Base-by-base conservation (phyloP, 1,140 invertebrate species). In the Hyles euphorbiae region DNA sequence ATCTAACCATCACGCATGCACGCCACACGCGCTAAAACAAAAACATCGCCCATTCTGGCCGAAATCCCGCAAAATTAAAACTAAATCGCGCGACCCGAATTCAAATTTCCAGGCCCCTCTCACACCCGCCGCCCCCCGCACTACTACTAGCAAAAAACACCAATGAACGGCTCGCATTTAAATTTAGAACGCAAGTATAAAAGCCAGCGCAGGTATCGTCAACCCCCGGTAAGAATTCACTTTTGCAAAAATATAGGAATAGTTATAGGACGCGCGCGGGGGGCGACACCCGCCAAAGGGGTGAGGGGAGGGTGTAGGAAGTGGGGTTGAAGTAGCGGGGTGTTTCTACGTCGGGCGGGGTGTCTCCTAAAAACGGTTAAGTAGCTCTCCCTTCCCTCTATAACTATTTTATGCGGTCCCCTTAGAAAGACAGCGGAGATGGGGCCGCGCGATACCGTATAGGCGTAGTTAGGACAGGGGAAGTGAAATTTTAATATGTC, bases 371-470 rank as follows among this genome's bases (percentile, higher is more conserved):
- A 88, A 88, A 88, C 83, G 82, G 83, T 85, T 88, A 87, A 88
- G 85, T 86, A 86, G 85, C 85, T 81, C 79, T 82, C 81, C 72
- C 80, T 83, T 70, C 83, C 78, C 82, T 80, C 77, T 83, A 86
- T 86, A 87, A 88, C 85, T 88, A 88, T 87, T 88, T 88, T 88
- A 88, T 88, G 79, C 71, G 81, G 85, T 88, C 83, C 85, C 85
- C 83, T 87, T 81, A 85, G 81, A 88, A 88, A 88, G 85, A 88
- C 81, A 82, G 78, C 74, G 74, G 71, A 81, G 82, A 81, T 83
- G 79, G 78, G 78, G 78, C 72, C 58, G 53, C 69, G 76, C 72
- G 79, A 81, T 81, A 82, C 70, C 73, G 72, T 67, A 76, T 82
- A 80, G 68, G 76, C 78, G 73, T 72, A 68, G 66, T 70, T 68